phyloP scores from a whole-genome alignment of 2,113 vertebrate genomes.

The Poeciliopsis prolifica region DNA sequence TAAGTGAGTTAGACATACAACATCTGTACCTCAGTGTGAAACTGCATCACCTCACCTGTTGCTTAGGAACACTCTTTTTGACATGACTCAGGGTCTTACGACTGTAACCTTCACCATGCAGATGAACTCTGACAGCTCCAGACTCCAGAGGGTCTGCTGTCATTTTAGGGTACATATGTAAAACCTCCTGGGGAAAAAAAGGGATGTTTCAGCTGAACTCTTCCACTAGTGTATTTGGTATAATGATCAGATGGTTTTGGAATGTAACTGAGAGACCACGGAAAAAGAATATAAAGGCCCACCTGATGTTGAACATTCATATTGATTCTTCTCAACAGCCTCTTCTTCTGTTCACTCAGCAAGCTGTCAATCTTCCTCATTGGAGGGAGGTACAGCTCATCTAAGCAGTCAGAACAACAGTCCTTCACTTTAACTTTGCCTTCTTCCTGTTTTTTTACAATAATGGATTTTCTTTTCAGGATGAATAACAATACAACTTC shows the following conservation, averaged over 20 bases:
- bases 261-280: background rate
- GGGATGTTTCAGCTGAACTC: too few species aligned
- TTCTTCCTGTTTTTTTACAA: background rate
- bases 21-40: background rate
- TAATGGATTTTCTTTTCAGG: too few species aligned
- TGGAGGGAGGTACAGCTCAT: slow-evolving; percentile 89
- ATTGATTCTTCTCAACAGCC: slow-evolving; percentile 84
- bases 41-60: slow-evolving; percentile 77
- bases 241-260: too few species aligned
- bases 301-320: slow-evolving; percentile 89
- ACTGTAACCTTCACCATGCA: slow-evolving; percentile 89
- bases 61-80: slow-evolving; percentile 86
- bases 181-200: slow-evolving; percentile 77
- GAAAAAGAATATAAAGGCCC: slow-evolving; percentile 3
- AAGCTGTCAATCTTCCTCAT: slow-evolving; percentile 92
- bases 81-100: slow-evolving; percentile 92
- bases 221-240: too few species aligned
- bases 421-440: background rate
- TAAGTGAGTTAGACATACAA: background rate
- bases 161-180: slow-evolving; percentile 88
- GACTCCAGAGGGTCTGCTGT: slow-evolving; percentile 81
- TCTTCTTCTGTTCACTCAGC: slow-evolving; percentile 89
- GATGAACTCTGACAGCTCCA: slow-evolving; percentile 82
- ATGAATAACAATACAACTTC: background rate
- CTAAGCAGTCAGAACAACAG: slow-evolving; percentile 59